These are phyloP conservation scores for Pachyuromys duprasi DNA, from an alignment of 2,797 vertebrate species.

Conservation along the genomic window DNA sequence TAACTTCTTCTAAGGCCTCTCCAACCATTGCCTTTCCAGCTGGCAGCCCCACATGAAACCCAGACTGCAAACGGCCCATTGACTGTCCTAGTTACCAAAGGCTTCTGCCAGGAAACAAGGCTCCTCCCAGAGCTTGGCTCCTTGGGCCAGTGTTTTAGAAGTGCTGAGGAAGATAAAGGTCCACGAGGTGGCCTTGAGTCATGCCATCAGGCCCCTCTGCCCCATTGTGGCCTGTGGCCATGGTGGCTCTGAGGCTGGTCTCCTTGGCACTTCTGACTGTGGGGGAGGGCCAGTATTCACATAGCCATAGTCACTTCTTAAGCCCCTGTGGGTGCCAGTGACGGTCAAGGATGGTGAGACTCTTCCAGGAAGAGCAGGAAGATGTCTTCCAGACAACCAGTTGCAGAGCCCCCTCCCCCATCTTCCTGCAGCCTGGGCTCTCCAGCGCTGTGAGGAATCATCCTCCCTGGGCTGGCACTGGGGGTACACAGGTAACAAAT, in stretches of 20 bases:
- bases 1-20: not conserved
- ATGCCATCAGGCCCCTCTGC: not conserved
- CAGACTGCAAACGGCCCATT: fast-evolving
- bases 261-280: not conserved
- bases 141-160: not conserved
- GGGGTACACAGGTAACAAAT: not conserved
- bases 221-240: not conserved
- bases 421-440: not conserved
- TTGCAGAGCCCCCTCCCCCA: fast-evolving
- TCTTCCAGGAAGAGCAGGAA: not conserved
- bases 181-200: not conserved
- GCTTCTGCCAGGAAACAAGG: not conserved
- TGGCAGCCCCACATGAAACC: not conserved
- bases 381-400: not conserved
- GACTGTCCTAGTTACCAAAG: not conserved
- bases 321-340: not conserved
- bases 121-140: not conserved
- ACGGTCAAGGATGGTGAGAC: not conserved
- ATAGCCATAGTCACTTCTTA: not conserved
- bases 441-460: fast-evolving
- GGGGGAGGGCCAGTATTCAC: not conserved
- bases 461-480: fast-evolving
- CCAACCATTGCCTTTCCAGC: not conserved
- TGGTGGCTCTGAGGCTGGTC: not conserved
- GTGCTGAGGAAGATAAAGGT: not conserved